Percentiles rank a stretch among this genome's conserved stretches.
These are phyloP conservation scores for Stenodema calcarata DNA, from an alignment of 2,888 invertebrate genomes.

Conservation along the genomic window DNA sequence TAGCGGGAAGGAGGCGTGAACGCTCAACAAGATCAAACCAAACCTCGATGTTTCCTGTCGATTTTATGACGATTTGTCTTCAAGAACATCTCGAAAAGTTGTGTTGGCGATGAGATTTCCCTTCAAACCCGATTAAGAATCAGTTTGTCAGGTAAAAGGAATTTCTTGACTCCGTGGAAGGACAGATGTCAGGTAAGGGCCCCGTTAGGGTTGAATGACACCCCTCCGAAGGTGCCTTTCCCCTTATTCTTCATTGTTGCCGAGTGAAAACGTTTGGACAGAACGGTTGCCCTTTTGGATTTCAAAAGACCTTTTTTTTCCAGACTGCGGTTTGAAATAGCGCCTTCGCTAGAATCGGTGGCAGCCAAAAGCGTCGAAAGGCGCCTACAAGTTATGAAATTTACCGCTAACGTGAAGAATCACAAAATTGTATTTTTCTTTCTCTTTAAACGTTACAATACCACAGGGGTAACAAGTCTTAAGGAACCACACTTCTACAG, in stretches of 20 bases:
- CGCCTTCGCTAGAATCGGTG: background rate
- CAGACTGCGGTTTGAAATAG: background rate
- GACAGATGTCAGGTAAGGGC: slow-evolving; percentile 40
- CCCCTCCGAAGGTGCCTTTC: background rate
- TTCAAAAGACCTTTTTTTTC: background rate
- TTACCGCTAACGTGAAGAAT: too few species aligned
- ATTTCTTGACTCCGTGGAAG: background rate
- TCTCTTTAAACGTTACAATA: too few species aligned
- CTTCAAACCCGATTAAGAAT: background rate
- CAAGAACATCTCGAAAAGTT: background rate
- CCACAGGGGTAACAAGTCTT: too few species aligned
- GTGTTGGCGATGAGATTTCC: background rate
- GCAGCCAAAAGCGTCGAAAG: too few species aligned
- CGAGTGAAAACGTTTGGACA: slow-evolving; percentile 41
- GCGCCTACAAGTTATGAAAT: too few species aligned
- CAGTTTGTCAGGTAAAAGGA: slow-evolving; percentile 11
- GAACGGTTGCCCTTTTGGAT: background rate
- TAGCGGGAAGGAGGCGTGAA: background rate
- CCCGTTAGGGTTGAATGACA: slow-evolving; percentile 49
- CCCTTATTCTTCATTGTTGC: background rate
- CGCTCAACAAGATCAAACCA: background rate
- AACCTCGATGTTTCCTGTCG: background rate
- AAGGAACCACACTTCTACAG: too few species aligned
- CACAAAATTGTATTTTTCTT: too few species aligned
- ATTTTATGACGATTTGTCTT: background rate